A percentile compares a stretch with the other conserved stretches of the same genome.
phyloP scores from a whole-genome alignment of 2,888 invertebrate species.

The Synanthedon formicaeformis region DNA sequence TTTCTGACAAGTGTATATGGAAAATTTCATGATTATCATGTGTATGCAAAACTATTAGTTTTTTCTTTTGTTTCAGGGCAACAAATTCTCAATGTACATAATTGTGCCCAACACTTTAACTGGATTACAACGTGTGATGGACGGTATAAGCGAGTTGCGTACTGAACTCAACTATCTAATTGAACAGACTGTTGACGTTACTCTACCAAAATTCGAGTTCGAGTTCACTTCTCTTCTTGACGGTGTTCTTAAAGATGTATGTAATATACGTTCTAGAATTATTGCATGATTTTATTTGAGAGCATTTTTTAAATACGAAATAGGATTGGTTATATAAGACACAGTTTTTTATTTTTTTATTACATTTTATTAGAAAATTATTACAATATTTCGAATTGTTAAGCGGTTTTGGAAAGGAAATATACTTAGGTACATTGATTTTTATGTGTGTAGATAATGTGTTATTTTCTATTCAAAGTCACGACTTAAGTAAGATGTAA shows the following conservation, averaged over 20 bases:
- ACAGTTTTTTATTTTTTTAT: too few relatives aligned
- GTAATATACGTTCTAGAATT: not conserved
- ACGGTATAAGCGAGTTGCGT: conserved; percentile 69
- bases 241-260: conserved; percentile 72
- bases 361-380: too few relatives aligned
- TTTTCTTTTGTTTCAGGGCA: conserved; percentile 63
- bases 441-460: too few relatives aligned
- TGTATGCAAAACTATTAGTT: not conserved
- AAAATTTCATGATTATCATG: not conserved
- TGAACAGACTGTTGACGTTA: conserved; percentile 71
- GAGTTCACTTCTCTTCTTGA: conserved; percentile 75
- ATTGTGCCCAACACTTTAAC: conserved; percentile 75
- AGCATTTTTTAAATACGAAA: too few relatives aligned
- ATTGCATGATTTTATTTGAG: too few relatives aligned
- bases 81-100: conserved; percentile 80
- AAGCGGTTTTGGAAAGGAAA: too few relatives aligned
- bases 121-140: conserved; percentile 72
- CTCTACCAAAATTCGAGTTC: conserved; percentile 81
- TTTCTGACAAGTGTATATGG: too few relatives aligned
- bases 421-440: too few relatives aligned
- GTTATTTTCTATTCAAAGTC: too few relatives aligned
- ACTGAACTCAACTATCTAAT: conserved; percentile 71
- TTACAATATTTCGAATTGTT: too few relatives aligned
- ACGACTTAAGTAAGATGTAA: too few relatives aligned
- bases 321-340: too few relatives aligned